These are phyloP conservation scores for Macrosoma leucophasiata DNA, from an alignment of 2,888 invertebrate species.

Conservation along the genomic window DNA sequence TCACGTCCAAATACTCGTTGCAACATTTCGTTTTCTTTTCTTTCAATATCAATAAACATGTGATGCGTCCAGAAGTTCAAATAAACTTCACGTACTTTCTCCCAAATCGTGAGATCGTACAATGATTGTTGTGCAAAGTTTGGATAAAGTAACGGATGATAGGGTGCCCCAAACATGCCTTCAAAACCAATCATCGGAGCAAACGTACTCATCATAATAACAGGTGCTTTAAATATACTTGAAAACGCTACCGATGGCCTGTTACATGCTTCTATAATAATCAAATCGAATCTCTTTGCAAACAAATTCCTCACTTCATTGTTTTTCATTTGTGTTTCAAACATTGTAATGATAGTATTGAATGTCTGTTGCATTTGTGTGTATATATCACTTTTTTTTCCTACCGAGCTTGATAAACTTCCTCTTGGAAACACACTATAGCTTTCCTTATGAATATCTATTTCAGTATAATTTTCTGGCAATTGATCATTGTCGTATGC, in stretches of 20 bases:
- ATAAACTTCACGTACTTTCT: slow-evolving; percentile 30
- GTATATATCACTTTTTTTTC: too few relatives aligned
- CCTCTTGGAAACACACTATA: too few relatives aligned
- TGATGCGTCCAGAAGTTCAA: slow-evolving; percentile 5
- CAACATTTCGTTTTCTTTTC: slow-evolving; percentile 20
- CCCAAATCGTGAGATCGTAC: slow-evolving; percentile 33
- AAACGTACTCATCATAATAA: slow-evolving; percentile 37
- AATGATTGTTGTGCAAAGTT: slow-evolving; percentile 21
- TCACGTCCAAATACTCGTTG: slow-evolving; percentile 26
- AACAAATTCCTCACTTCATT: not conserved
- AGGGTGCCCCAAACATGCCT: slow-evolving; percentile 26
- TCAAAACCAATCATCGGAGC: slow-evolving; percentile 21
- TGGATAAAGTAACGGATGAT: slow-evolving; percentile 29
- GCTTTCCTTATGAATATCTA: not conserved
- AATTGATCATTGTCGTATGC: not conserved
- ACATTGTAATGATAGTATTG: too few relatives aligned
- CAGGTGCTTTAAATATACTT: slow-evolving; percentile 33
- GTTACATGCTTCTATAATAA: slow-evolving; percentile 32
- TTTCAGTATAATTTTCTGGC: not conserved
- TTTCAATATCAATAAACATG: slow-evolving; percentile 2
- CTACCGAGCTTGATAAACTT: too few relatives aligned
- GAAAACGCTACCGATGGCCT: slow-evolving; percentile 27
- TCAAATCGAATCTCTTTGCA: slow-evolving; percentile 30
- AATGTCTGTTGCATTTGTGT: too few relatives aligned
- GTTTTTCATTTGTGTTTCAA: slow-evolving; percentile 1